Conservation (phyloP, 2,888 invertebrate genomes). For the Exocentrus adspersus region DNA sequence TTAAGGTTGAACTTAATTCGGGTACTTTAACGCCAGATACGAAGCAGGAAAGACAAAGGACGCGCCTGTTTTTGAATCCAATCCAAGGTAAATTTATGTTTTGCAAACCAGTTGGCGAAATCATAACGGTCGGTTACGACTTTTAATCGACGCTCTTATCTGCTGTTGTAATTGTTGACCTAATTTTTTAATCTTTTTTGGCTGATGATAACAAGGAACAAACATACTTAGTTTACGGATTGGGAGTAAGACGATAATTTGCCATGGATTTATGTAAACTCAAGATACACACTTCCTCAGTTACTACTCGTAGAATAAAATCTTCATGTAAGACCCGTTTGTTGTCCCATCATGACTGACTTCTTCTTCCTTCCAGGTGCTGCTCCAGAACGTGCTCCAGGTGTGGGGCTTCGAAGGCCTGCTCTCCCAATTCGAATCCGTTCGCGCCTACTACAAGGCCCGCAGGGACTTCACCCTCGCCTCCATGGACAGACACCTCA, state of each 20-base stretch:
- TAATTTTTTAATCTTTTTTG: not conserved
- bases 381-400: constrained; percentile 67
- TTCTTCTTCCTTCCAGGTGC: constrained; percentile 63
- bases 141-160: not conserved
- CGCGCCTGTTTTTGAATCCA: too few relatives aligned
- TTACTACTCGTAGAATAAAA: too few relatives aligned
- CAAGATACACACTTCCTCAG: too few relatives aligned
- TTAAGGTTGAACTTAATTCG: not conserved
- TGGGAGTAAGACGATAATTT: too few relatives aligned
- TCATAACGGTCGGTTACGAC: not conserved
- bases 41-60: too few relatives aligned
- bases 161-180: not conserved
- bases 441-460: constrained; percentile 71
- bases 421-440: constrained; percentile 68
- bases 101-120: not conserved
- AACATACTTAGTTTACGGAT: too few relatives aligned
- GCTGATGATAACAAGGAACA: not conserved
- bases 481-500: constrained; percentile 70
- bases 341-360: too few relatives aligned
- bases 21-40: not conserved
- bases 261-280: too few relatives aligned
- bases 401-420: constrained; percentile 72
- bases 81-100: not conserved
- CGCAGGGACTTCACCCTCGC: constrained; percentile 72
- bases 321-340: too few relatives aligned